phyloP scores from a whole-genome alignment of 2,888 invertebrate species.

The Microctonus hyperodae region DNA sequence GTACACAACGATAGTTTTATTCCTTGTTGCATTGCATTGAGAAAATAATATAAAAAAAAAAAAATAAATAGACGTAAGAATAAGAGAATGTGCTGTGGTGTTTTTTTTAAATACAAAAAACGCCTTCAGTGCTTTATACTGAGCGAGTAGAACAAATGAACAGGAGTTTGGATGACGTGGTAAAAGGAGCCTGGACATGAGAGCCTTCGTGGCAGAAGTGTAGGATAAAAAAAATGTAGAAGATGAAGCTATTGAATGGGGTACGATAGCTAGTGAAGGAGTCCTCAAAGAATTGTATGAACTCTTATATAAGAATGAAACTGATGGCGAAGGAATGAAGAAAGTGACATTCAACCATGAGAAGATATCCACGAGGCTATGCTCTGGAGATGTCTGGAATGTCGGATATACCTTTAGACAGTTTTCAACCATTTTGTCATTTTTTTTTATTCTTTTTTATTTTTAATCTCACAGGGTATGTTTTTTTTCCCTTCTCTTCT shows the following conservation, averaged over 20 bases:
- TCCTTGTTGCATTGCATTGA: no score
- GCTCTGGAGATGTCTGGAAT: constrained; percentile 28
- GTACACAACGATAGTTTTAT: no score
- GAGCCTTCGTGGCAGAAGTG: not conserved
- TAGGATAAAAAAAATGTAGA: constrained; percentile 15
- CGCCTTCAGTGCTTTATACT: constrained; percentile 15
- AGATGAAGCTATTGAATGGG: constrained; percentile 23
- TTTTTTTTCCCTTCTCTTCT: constrained; percentile 7
- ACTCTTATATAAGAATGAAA: constrained; percentile 19
- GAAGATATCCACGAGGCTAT: constrained; percentile 14
- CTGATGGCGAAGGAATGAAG: constrained; percentile 12
- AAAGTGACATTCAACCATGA: constrained; percentile 19
- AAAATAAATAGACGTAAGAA: not conserved
- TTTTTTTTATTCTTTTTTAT: no score
- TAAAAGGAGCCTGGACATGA: constrained; percentile 18
- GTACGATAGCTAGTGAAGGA: constrained; percentile 24
- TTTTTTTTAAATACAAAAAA: no score
- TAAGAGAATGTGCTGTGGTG: no score
- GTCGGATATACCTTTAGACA: constrained; percentile 18
- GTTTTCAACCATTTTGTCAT: constrained; percentile 20
- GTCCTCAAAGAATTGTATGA: constrained; percentile 24
- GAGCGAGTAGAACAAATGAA: constrained; percentile 16
- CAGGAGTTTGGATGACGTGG: constrained; percentile 2
- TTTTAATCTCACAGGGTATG: constrained; percentile 18
- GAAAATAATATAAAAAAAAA: no score